Base-by-base conservation (phyloP, 2,113 vertebrate species). In the Gambusia affinis region DNA sequence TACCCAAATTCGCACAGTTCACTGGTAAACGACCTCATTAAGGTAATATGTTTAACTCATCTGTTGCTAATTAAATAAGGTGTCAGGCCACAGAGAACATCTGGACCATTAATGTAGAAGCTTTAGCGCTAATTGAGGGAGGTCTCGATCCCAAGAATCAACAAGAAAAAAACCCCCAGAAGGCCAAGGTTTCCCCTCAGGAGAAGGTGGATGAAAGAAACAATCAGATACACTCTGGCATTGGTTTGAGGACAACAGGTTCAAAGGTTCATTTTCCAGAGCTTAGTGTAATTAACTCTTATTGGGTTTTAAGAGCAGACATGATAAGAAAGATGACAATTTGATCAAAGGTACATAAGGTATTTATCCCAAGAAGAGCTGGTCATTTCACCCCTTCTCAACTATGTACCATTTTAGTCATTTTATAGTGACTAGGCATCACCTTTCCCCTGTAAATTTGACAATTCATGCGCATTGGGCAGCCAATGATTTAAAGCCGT, bases 11-110 rank as follows among this genome's bases (percentile, higher is more conserved):
- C 39, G 70, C 70, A 79, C 75, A 79, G 86, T 85, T 86, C 83
- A 89, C 31, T 83, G 69, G 81, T 87, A 83, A 88, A 88, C 84
- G 51, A 87, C 86, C 83, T 87, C 75, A 85, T 89, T 84, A 91
- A 75, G 78, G 69, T 85, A 84, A 89, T 92, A 89, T 75, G 76
- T 89, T 85, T 88, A 80, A 83, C 77, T 24, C 88, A 87, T 90
- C 83, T 92, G 88, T 79, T 79, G 66, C 24, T 33, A 62, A 80
- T 87, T 86, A 87, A 71, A 88, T 70, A 28, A 85, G 71, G 86
- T 87, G 72, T 79, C 78, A 70, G 71, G 74, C 81, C 77, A 81
- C 81, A 31, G 61, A 88, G 71, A 72, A 85, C 88, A 88, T 88
- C 77, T 88, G 79, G 87, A 85, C 69, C 78, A 60, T 63, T 79